These are phyloP conservation scores for Plutomurus gul DNA, from an alignment of 1,140 invertebrate genomes.

Conservation along the genomic window DNA sequence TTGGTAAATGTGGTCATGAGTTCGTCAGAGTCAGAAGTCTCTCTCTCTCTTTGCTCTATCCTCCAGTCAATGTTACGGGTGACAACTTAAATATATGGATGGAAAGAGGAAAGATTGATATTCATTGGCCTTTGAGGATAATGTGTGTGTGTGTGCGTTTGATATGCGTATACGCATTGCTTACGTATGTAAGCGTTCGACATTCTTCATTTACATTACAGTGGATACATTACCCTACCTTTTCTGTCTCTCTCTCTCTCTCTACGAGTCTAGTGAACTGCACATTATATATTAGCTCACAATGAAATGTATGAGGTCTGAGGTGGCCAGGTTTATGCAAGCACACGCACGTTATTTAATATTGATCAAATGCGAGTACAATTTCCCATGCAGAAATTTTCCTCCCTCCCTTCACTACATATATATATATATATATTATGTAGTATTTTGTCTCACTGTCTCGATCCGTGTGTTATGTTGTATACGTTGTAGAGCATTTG, in stretches of 20 bases:
- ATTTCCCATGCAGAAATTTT: neutral
- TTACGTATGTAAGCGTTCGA: neutral
- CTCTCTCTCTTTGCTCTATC: neutral
- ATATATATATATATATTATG: neutral
- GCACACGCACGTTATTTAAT: conserved; percentile 4
- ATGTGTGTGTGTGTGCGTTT: neutral
- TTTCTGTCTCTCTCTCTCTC: too few species aligned
- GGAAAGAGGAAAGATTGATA: neutral
- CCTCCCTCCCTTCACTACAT: neutral
- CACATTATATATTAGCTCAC: neutral
- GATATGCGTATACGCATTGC: neutral
- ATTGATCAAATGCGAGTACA: neutral
- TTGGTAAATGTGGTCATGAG: neutral
- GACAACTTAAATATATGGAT: conserved; percentile 8
- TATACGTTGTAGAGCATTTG: too few species aligned
- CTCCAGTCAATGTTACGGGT: neutral
- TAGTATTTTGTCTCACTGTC: too few species aligned
- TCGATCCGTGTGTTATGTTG: too few species aligned
- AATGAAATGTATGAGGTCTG: conserved; percentile 6
- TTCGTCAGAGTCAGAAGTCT: neutral
- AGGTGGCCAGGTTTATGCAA: neutral
- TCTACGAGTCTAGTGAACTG: neutral
- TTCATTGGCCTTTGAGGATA: neutral
- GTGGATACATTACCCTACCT: neutral
- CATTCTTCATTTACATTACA: conserved; percentile 5